Conservation (phyloP, 1,140 invertebrate species). For the Metaphire vulgaris region DNA sequence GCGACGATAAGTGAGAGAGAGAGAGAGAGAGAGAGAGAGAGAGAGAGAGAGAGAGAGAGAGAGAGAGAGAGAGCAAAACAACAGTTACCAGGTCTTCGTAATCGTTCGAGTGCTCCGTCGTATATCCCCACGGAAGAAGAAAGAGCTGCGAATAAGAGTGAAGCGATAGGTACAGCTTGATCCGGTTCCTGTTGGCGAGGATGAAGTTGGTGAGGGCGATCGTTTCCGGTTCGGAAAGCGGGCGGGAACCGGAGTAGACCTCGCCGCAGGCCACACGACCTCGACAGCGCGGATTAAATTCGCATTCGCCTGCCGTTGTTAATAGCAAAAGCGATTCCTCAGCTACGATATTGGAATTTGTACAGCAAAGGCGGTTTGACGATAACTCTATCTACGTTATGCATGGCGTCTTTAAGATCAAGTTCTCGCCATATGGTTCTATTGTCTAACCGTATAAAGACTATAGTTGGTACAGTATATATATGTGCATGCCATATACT, state of each 20-base stretch:
- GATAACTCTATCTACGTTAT: too few relatives aligned
- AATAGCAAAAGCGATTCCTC: neutral
- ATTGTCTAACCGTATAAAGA: too few relatives aligned
- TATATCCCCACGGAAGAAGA: constrained; percentile 32
- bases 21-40: constrained; percentile 18
- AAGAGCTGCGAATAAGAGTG: constrained; percentile 48
- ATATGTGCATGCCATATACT: too few relatives aligned
- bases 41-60: constrained; percentile 23
- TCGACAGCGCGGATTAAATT: neutral
- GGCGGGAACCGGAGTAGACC: constrained; percentile 72
- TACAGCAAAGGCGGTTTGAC: too few relatives aligned
- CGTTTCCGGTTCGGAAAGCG: constrained; percentile 83
- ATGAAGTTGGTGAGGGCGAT: constrained; percentile 13
- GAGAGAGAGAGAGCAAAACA: constrained; percentile 12
- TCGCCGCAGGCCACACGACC: constrained; percentile 70
- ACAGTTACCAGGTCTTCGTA: constrained; percentile 22
- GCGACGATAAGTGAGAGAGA: constrained; percentile 19
- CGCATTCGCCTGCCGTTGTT: neutral
- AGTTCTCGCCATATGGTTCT: too few relatives aligned
- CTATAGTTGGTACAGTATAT: too few relatives aligned
- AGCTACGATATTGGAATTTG: neutral
- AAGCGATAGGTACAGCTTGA: constrained; percentile 43
- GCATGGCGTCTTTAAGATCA: too few relatives aligned
- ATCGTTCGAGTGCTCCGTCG: constrained; percentile 19
- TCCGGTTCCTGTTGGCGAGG: neutral